Evolutionary conservation across 2,797 vertebrate species (phyloP).

Genomic region (Darevskia mixta): DNA sequence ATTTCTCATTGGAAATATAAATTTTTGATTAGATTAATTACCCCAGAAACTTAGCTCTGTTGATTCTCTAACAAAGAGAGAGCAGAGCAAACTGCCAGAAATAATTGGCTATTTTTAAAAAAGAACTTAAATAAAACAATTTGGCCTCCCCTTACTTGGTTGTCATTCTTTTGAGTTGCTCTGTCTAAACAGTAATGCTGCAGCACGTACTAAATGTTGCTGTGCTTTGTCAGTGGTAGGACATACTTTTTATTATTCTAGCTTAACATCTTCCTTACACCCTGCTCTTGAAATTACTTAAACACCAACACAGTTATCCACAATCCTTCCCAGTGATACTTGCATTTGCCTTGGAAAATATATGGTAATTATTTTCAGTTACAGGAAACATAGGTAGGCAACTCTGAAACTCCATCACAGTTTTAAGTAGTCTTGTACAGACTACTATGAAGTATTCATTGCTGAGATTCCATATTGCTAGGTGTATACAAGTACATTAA

Average conservation of each 20-base stretch:
- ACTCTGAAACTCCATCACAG: neutral
- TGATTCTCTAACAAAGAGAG: slow-evolving; percentile 42
- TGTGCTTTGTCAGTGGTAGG: neutral
- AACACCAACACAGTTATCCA: neutral
- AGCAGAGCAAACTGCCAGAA: slow-evolving; percentile 74
- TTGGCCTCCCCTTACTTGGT: slow-evolving; percentile 79
- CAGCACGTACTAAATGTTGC: neutral
- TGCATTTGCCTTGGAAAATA: neutral
- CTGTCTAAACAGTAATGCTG: neutral
- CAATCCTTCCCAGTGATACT: neutral
- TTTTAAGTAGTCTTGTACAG: neutral
- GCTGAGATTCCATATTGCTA: neutral
- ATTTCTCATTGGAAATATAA: slow-evolving; percentile 68
- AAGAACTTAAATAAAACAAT: slow-evolving; percentile 84
- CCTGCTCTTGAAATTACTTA: too few species aligned
- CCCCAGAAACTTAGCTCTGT: slow-evolving; percentile 69
- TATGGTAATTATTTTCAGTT: neutral
- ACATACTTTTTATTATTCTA: neutral
- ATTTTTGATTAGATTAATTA: slow-evolving; percentile 67
- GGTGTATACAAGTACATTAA: neutral
- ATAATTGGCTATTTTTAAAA: slow-evolving; percentile 78
- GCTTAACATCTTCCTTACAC: too few species aligned
- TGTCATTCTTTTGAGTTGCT: slow-evolving; percentile 58
- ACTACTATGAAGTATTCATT: neutral
- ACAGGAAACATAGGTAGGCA: neutral